phyloP scores from a whole-genome alignment of 2,113 vertebrate genomes.

The Rafetus swinhoei region DNA sequence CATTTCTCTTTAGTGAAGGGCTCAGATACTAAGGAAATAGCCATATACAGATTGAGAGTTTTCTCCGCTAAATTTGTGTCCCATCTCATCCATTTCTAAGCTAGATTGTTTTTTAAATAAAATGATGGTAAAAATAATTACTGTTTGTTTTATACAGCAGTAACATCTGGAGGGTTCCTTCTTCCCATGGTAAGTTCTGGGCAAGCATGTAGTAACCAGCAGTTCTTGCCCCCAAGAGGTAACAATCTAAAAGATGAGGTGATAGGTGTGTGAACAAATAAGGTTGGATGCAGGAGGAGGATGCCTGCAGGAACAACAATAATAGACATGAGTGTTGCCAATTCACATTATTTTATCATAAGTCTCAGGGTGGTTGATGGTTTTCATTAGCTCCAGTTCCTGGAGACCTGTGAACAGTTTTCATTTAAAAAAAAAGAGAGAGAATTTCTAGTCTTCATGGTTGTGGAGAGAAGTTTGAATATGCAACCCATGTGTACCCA shows the following conservation, averaged over 20 bases:
- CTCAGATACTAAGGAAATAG: not conserved
- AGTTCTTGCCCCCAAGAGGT: not conserved
- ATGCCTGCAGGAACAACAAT: not conserved
- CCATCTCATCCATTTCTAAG: not conserved
- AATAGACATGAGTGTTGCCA: not conserved
- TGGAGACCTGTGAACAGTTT: not conserved
- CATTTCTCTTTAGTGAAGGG: not conserved
- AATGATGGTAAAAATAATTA: not conserved
- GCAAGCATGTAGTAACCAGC: not conserved
- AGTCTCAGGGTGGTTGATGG: not conserved
- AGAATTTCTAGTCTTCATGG: not conserved
- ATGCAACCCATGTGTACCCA: not conserved
- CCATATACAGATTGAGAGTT: not conserved
- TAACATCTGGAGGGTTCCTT: not conserved
- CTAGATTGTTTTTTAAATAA: not conserved
- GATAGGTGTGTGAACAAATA: not conserved
- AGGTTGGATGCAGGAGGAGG: too few species aligned
- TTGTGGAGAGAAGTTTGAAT: not conserved
- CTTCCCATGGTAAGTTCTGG: not conserved
- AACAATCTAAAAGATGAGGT: not conserved
- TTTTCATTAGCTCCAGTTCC: not conserved
- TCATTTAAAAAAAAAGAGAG: not conserved
- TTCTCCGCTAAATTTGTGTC: not conserved
- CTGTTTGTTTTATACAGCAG: not conserved
- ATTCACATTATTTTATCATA: not conserved